Conservation (phyloP, 2,888 invertebrate species). For the Caenorhabditis auriculariae region DNA sequence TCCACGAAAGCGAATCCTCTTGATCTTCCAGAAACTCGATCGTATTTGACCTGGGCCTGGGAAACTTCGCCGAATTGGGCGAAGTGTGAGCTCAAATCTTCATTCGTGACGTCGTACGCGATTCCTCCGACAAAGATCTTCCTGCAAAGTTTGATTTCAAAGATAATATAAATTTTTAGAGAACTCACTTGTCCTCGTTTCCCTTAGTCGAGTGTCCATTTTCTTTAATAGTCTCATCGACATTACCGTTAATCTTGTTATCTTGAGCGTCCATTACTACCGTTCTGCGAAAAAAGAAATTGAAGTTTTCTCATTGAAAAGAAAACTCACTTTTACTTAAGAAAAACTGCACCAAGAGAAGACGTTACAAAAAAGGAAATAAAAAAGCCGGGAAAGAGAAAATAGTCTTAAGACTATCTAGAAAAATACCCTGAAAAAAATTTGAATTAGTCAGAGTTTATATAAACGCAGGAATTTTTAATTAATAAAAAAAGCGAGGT, state of each 20-base stretch:
- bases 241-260: slow-evolving; percentile 43
- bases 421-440: slow-evolving; percentile 52
- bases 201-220: slow-evolving; percentile 50
- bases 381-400: slow-evolving; percentile 37
- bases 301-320: not conserved
- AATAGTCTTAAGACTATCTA: slow-evolving; percentile 49
- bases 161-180: not conserved
- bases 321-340: slow-evolving; percentile 30
- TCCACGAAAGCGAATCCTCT: slow-evolving; percentile 64
- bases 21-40: slow-evolving; percentile 62
- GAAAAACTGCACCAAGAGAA: slow-evolving; percentile 14
- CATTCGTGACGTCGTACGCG: slow-evolving; percentile 60
- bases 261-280: slow-evolving; percentile 45
- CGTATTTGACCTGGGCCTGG: slow-evolving; percentile 62
- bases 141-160: slow-evolving; percentile 35
- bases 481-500: not conserved
- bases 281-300: not conserved
- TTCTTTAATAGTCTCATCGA: slow-evolving; percentile 44
- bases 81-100: slow-evolving; percentile 61
- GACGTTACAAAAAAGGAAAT: slow-evolving; percentile 10
- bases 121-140: slow-evolving; percentile 65
- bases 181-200: slow-evolving; percentile 50
- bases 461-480: not conserved
- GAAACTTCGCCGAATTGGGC: slow-evolving; percentile 60
- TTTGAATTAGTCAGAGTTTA: not conserved